Conservation (phyloP, 2,888 invertebrate species). For the Abscondita cerata region DNA sequence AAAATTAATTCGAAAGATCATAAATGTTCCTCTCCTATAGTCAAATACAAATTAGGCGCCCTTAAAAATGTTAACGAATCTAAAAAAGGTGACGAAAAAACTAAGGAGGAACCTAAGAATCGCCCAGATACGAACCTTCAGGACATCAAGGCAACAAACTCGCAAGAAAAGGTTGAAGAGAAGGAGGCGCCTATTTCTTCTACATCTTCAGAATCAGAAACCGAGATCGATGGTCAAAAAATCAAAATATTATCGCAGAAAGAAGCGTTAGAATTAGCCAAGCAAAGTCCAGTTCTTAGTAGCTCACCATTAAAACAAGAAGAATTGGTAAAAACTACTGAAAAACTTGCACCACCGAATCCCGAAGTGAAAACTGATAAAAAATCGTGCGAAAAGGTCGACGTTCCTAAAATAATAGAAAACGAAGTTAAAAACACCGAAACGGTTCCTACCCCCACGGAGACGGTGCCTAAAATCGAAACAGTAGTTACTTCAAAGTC, state of each 20-base stretch:
- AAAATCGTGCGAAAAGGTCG: conserved; percentile 12
- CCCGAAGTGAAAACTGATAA: conserved; percentile 16
- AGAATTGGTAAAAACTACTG: conserved; percentile 23
- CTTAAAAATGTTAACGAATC: neutral
- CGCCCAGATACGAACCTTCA: neutral
- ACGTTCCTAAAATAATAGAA: neutral
- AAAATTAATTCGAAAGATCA: conserved; percentile 49
- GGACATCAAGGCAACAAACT: neutral
- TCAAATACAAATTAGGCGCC: conserved; percentile 54
- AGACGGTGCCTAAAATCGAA: neutral
- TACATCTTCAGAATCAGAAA: conserved; percentile 58
- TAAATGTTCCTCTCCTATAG: conserved; percentile 47
- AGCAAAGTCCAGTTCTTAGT: conserved; percentile 38
- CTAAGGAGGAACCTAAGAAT: neutral
- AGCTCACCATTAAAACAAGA: conserved; percentile 30
- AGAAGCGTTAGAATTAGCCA: conserved; percentile 52
- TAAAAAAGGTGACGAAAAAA: neutral
- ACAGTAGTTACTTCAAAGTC: neutral
- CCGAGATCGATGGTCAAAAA: conserved; percentile 59
- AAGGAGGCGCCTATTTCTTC: conserved; percentile 46
- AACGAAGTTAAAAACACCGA: neutral
- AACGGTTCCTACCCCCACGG: neutral
- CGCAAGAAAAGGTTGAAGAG: conserved; percentile 26
- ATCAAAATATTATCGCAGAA: conserved; percentile 57
- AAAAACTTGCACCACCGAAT: conserved; percentile 5